Evolutionary conservation across 2,113 vertebrate genomes (phyloP), one percentile per base, ranked within the genome.

Genomic region (Lanius ludovicianus): DNA sequence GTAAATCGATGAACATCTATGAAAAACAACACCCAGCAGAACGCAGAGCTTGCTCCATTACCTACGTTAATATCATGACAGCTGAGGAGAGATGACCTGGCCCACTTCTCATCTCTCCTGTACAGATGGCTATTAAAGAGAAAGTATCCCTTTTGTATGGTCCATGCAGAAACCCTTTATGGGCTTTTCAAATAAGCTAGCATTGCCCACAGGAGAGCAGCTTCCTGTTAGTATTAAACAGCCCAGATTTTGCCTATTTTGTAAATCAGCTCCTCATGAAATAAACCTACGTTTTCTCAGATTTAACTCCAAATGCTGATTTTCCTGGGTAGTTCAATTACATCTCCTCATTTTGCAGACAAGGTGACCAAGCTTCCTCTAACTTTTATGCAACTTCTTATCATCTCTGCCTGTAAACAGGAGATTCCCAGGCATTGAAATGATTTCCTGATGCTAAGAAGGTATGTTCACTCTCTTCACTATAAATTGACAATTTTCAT

Each of bases 81-180:
- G 99, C 99, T 99, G 99, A 99, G 98, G 98, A 98, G 98, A 99
- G 99, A 99, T 99, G 99, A 99, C 99, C 99, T 98, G 98, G 98
- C 98, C 98, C 98, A 98, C 98, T 98, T 98, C 98, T 99, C 99
- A 98, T 98, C 99, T 99, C 99, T 99, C 99, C 98, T 99, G 99
- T 99, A 99, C 99, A 99, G 99, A 99, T 99, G 99, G 99, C 98
- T 99, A 99, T 99, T 99, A 99, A 99, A 99, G 99, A 99, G 99
- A 99, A 99, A 99, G 98, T 99, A 99, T 98, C 99, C 99, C 98
- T 98, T 99, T 99, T 98, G 98, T 97, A 98, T 98, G 98, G 98
- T 97, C 98, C 98, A 98, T 98, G 98, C 98, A 98, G 98, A 99
- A 99, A 97, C 97, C 98, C 98, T 98, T 98, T 98, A 98, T 98